phyloP scores from a whole-genome alignment of 2,113 vertebrate genomes.

The Oncorhynchus nerka region DNA sequence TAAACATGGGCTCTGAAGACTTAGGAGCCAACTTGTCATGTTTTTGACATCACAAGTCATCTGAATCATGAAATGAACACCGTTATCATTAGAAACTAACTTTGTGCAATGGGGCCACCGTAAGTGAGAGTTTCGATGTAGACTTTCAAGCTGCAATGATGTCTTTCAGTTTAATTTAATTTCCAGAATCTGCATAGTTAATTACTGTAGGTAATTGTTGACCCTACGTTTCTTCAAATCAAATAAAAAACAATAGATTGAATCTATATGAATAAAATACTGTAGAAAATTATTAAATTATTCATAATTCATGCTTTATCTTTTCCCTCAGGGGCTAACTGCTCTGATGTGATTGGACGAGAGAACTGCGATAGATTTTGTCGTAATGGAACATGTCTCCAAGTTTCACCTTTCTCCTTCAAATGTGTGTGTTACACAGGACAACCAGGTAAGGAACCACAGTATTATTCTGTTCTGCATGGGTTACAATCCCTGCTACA shows the following conservation, averaged over 20 bases:
- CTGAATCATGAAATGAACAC: too few species aligned
- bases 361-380: slow-evolving; percentile 70
- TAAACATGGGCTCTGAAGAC: slow-evolving; percentile 11
- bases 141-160: background rate
- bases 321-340: slow-evolving; percentile 74
- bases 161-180: background rate
- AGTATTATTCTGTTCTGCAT: too few species aligned
- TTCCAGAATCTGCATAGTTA: background rate
- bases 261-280: too few species aligned
- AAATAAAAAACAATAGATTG: too few species aligned
- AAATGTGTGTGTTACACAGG: slow-evolving; percentile 69
- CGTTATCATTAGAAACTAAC: too few species aligned
- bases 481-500: too few species aligned
- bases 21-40: slow-evolving; percentile 12
- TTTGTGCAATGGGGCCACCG: too few species aligned
- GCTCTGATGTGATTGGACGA: slow-evolving; percentile 74
- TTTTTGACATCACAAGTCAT: slow-evolving; percentile 4
- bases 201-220: background rate
- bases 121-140: too few species aligned
- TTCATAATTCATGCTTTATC: background rate
- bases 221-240: too few species aligned
- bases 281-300: background rate
- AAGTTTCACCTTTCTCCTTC: slow-evolving; percentile 67
- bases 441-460: slow-evolving; percentile 72
- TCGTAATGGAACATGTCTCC: slow-evolving; percentile 70